These are phyloP conservation scores for Choreutis nemorana DNA, from an alignment of 2,888 invertebrate genomes.

Conservation along the genomic window DNA sequence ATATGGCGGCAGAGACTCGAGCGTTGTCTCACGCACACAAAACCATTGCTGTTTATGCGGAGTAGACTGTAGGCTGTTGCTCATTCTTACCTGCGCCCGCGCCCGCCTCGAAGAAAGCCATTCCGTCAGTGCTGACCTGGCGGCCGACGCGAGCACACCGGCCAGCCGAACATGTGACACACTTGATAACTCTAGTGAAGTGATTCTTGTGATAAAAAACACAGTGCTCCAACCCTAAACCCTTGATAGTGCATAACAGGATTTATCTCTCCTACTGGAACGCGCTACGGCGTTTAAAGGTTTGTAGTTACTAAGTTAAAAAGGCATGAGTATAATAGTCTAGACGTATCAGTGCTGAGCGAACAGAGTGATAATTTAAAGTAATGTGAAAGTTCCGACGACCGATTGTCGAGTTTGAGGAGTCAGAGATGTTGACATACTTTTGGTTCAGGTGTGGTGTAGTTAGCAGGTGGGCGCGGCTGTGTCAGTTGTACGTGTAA, in stretches of 20 bases:
- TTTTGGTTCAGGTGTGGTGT: slow-evolving; percentile 57
- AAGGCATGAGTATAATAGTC: slow-evolving; percentile 1
- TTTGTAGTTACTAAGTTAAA: slow-evolving; percentile 22
- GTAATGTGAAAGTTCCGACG: slow-evolving; percentile 63
- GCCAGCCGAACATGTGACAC: slow-evolving; percentile 51
- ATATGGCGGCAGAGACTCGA: too few species aligned
- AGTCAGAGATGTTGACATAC: slow-evolving; percentile 57
- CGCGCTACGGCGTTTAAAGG: slow-evolving; percentile 52
- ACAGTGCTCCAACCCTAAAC: slow-evolving; percentile 55
- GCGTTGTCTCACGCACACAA: slow-evolving; percentile 17
- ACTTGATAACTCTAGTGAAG: slow-evolving; percentile 54
- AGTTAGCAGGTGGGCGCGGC: slow-evolving; percentile 56
- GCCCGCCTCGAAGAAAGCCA: slow-evolving; percentile 52
- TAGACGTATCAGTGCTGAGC: slow-evolving; percentile 24
- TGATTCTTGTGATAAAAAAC: slow-evolving; percentile 54
- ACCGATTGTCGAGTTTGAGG: slow-evolving; percentile 49
- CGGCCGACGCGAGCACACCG: slow-evolving; percentile 55
- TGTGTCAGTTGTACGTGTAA: slow-evolving; percentile 43
- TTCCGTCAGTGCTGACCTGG: slow-evolving; percentile 59
- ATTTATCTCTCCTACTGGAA: slow-evolving; percentile 46
- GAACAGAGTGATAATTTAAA: slow-evolving; percentile 52
- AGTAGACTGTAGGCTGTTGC: slow-evolving; percentile 31
- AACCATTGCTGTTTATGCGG: slow-evolving; percentile 15
- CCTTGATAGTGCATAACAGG: slow-evolving; percentile 61
- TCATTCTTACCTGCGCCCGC: slow-evolving; percentile 51